Evolutionary conservation across 2,113 vertebrate genomes (phyloP).

Genomic region (Ursus arctos): DNA sequence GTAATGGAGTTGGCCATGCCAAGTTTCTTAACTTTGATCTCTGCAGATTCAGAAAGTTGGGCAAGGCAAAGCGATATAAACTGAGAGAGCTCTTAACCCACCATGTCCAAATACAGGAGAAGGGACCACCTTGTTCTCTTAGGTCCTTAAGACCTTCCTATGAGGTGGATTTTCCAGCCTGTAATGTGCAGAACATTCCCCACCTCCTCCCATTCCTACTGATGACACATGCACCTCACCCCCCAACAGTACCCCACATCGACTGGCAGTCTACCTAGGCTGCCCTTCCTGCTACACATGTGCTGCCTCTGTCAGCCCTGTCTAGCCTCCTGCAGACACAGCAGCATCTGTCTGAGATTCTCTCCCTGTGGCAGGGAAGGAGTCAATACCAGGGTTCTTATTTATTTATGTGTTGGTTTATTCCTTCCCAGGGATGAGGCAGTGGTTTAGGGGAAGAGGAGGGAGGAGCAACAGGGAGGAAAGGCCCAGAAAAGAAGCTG

Average conservation of each 20-base stretch:
- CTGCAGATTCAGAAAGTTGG: slow-evolving; percentile 17
- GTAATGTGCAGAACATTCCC: slow-evolving; percentile 32
- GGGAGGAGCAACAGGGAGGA: no score
- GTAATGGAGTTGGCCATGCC: neutral
- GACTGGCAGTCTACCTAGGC: neutral
- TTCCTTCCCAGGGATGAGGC: slow-evolving; percentile 1
- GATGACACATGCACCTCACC: neutral
- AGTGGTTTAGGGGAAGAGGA: neutral
- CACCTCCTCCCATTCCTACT: neutral
- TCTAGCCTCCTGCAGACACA: neutral
- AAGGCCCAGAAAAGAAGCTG: slow-evolving; percentile 47
- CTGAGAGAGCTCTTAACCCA: neutral
- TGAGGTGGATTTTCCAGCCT: slow-evolving; percentile 65
- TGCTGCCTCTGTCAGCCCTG: neutral
- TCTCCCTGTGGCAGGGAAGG: neutral
- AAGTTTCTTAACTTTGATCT: slow-evolving; percentile 68
- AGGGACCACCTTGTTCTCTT: neutral
- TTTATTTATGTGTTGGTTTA: slow-evolving; percentile 56
- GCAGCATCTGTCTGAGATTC: neutral
- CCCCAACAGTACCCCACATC: neutral
- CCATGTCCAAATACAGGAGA: slow-evolving; percentile 1
- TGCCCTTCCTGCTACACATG: neutral
- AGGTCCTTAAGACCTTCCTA: slow-evolving; percentile 1
- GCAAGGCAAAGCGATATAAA: slow-evolving; percentile 43
- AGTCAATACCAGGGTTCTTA: neutral